Base-by-base conservation (phyloP, 2,113 vertebrate genomes). In the Sardina pilchardus region DNA sequence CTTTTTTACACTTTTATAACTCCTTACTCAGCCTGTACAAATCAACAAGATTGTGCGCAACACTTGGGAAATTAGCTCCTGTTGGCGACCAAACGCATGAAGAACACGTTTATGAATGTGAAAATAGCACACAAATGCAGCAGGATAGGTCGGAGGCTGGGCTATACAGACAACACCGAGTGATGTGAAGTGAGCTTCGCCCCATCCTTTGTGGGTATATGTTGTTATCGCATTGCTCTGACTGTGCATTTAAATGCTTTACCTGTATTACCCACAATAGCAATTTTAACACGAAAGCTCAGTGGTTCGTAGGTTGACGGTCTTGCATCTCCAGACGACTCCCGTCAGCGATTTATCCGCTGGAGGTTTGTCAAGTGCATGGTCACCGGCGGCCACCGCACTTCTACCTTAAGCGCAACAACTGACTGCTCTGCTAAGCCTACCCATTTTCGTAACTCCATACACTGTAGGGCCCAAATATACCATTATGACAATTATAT, bases 101-200 rank as follows among this genome's bases (percentile, higher is more conserved):
- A 78, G 12, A 34, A 2, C 17, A 17, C 34, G 30, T 78, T 78
- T 26, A 39, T 34, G 30, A 78, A 78, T 16, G 36, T 78, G 12
- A 78, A 36, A 78, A 78, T 34, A 78, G 71, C 71, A 30, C 59
- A 75, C 12, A 78, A 34, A 78, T 78, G 71, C 71, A 67, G 63
- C 63, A 67, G n/a, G 34, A 34, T 36, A 39, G 26, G 30, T 34
- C 26, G 71, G 30, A 78, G 71, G 71, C 12, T 34, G 3, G 30
- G 71, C 26, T 14, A 4, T 14, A 17, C 30, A 78, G 30, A 56
- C 67, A 17, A 36, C 12, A 78, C 14, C 5, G 71, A 16, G n/a
- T 26, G 26, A 34, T 78, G 26, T 3, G 21, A 4, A 34, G 71
- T 34, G 34, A 78, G 30, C 19, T 36, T 34, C 71, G 34, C 71